Base-by-base conservation (phyloP, 2,797 vertebrate species). In the Remorina albescens region DNA sequence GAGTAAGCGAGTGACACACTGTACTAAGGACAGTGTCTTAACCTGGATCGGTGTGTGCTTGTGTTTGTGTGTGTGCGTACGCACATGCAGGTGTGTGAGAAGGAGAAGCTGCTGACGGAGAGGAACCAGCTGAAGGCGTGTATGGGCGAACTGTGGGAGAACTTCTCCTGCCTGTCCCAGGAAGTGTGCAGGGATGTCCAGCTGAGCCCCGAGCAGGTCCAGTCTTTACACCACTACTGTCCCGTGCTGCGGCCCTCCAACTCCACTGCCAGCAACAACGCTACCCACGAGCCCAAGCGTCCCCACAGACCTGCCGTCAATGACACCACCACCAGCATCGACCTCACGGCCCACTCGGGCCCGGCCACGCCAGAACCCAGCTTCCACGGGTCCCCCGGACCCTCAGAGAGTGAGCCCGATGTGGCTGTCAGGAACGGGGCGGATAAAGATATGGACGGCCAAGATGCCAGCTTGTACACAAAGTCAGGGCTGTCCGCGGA, bases 61-160 rank as follows among this genome's bases (percentile, higher is more conserved):
- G 41, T 42, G 21, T 30, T 18, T 68, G n/a, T 64, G 30, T 55
- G 12, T 64, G 36, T 72, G 53, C 64, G 54, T 80, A 46, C 50
- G 15, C 59, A 41, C 8, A 19, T 58, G 16, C 93, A 99, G 98
- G 97, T 98, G 54, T 96, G 95, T 85, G 98, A 99, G 92, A 99
- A 99, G 83, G 98, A 99, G 88, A 99, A 99, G 86, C 88, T 99
- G 82, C 94, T 99, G 88, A 97, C 97, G 0, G 98, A 99, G 94
- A 95, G 97, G 90, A 99, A 99, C 89, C 97, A 99, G 82, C 93
- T 99, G 93, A 98, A 99, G 90, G 97, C 96, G 0, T 98, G 97
- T 75, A 99, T 99, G 98, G 97, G 97, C 6, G 98, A 99, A 88
- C 95, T 99, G 81, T 94, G 98, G 94, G 98, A 99, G 93, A 99